Conservation (phyloP, 1,140 invertebrate species). For the Physella acuta region DNA sequence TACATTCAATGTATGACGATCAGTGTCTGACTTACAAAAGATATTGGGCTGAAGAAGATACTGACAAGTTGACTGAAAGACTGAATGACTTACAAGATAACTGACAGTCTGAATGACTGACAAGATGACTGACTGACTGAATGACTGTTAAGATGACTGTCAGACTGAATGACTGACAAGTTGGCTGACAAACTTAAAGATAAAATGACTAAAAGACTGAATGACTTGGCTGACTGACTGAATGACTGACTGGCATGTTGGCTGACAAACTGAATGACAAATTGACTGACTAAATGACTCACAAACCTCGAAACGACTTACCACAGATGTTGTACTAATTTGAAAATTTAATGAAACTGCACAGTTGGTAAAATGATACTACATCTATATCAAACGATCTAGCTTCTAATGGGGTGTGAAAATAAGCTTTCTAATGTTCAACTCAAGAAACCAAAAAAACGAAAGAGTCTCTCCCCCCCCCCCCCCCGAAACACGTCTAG, state of each 20-base stretch:
- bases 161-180: conserved; percentile 1
- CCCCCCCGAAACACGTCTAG: too few relatives aligned
- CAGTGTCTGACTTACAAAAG: too few relatives aligned
- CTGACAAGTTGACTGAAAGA: not conserved
- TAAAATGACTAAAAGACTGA: not conserved
- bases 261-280: not conserved
- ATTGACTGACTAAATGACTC: not conserved
- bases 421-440: too few relatives aligned
- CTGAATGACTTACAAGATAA: not conserved
- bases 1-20: too few relatives aligned
- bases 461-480: too few relatives aligned
- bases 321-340: too few relatives aligned
- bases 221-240: not conserved
- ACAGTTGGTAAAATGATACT: too few relatives aligned
- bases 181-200: not conserved
- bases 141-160: not conserved
- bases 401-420: too few relatives aligned
- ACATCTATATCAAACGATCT: too few relatives aligned
- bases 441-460: too few relatives aligned
- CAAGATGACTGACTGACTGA: not conserved
- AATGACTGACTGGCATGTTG: not conserved
- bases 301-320: not conserved
- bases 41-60: not conserved
- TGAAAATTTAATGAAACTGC: too few relatives aligned
- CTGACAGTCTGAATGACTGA: not conserved